phyloP scores from a whole-genome alignment of 2,113 vertebrate genomes.

The Buteo buteo region DNA sequence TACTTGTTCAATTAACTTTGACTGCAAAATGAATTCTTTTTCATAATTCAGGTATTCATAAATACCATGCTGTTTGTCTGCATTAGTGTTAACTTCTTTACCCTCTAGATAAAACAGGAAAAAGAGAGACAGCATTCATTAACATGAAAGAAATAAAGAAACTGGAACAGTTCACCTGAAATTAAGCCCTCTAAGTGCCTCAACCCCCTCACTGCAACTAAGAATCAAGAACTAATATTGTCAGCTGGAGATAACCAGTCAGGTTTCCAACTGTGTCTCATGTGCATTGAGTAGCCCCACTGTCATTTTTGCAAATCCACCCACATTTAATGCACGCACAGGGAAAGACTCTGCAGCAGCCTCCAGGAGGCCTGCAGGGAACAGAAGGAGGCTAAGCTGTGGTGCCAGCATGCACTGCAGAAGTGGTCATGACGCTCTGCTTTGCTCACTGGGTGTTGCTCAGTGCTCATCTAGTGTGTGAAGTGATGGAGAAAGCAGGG shows the following conservation, averaged over 20 bases:
- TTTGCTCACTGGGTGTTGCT: background rate
- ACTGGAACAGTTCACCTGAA: background rate
- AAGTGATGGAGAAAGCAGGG: background rate
- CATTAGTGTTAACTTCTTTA: background rate
- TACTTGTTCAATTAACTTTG: background rate
- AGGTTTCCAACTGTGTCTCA: background rate
- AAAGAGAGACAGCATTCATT: background rate
- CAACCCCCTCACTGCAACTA: background rate
- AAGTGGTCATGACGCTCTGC: accelerated
- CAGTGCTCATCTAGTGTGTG: background rate
- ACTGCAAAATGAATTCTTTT: background rate
- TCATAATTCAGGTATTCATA: background rate
- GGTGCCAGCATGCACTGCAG: accelerated
- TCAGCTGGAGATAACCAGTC: background rate
- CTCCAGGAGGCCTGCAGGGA: background rate
- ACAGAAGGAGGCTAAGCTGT: background rate
- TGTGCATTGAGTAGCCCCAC: accelerated
- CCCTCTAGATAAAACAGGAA: background rate
- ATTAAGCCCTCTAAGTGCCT: background rate
- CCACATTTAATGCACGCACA: accelerated
- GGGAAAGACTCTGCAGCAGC: background rate
- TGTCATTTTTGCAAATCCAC: background rate
- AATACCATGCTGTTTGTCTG: background rate
- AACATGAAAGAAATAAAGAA: background rate
- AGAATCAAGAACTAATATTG: background rate